Base-by-base conservation (phyloP, 2,888 invertebrate genomes). In the Gnatocerus cornutus region DNA sequence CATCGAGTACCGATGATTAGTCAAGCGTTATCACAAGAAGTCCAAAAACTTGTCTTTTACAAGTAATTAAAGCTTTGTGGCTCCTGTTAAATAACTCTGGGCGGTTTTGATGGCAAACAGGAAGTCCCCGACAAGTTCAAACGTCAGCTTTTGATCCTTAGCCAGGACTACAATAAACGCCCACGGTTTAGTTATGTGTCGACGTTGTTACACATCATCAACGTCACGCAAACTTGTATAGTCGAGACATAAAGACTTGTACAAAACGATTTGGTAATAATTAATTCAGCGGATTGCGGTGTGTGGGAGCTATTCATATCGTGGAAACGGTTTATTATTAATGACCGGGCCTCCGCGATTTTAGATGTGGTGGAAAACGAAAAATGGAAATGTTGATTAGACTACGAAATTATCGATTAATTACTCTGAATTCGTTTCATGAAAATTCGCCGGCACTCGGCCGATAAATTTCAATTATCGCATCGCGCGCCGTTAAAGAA, bases 161-260 rank as follows among this genome's bases (percentile, higher is more conserved):
- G 62, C 62, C 62, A 59, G 45, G 33, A 62, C 14, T 39, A 62
- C 50, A 62, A 62, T 62, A 62, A 62, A 62, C 62, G 50, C 62
- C 62, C 41, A 62, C 62, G 39, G 39, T 52, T 63, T 53, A 29
- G 53, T 52, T 41, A 33, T 53, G 52, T 63, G 52, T 30, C 45
- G 63, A 65, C 55, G 46, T 50, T 10, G 43, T 52, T 56, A 59
- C 67, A 67, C 59, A 56, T 59, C 65, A 66, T 66, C 56, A 55
- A 66, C 65, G 65, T 66, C 65, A 66, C 65, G 65, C 65, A 14
- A 66, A 30, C 43, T 13, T 59, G n/a, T n/a, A 12, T 21, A 21
- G 21, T 21, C 21, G 21, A 62, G 21, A 48, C 13, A 58, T 27
- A 13, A 27, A 37, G 58, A 14, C 29, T 43, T 16, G 33, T 39